Percentiles rank a stretch among this genome's conserved stretches.
Evolutionary conservation across 2,888 invertebrate genomes (phyloP).

Genomic region (Rhodophaea formosa): DNA sequence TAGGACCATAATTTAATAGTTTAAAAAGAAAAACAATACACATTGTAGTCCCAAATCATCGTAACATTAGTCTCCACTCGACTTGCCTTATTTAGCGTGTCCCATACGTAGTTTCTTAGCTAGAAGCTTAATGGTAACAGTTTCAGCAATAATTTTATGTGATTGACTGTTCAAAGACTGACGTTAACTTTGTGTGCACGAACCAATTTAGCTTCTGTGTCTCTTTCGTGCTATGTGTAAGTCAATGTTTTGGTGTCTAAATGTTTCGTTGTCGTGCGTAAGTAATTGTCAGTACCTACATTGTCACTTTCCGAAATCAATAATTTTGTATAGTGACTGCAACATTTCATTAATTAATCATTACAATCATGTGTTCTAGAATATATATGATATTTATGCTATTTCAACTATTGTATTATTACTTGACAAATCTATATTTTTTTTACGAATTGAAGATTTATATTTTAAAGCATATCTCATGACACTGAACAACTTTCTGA

Average conservation of each 20-base stretch:
- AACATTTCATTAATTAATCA: conserved; percentile 29
- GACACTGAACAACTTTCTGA: too few species aligned
- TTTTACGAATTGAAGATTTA: too few species aligned
- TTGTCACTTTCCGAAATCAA: conserved; percentile 23
- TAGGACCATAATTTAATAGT: not conserved
- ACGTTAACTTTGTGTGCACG: conserved; percentile 61
- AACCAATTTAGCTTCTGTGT: conserved; percentile 44
- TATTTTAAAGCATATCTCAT: too few species aligned
- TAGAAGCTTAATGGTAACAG: conserved; percentile 36
- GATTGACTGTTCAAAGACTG: conserved; percentile 76
- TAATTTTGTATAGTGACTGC: conserved; percentile 27
- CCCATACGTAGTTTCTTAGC: conserved; percentile 25
- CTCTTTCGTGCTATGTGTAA: conserved; percentile 36
- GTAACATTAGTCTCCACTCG: conserved; percentile 5
- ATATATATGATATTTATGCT: too few species aligned
- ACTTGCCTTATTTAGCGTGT: conserved; percentile 17
- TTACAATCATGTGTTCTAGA: too few species aligned
- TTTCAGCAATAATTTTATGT: conserved; percentile 74
- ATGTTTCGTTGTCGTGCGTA: conserved; percentile 24
- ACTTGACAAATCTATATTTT: too few species aligned
- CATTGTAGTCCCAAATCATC: not conserved
- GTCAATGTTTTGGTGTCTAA: conserved; percentile 22
- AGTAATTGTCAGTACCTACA: conserved; percentile 19
- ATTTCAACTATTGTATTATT: too few species aligned
- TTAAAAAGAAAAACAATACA: not conserved